Evolutionary conservation across 2,113 vertebrate species (phyloP).

Genomic region (Sardina pilchardus): DNA sequence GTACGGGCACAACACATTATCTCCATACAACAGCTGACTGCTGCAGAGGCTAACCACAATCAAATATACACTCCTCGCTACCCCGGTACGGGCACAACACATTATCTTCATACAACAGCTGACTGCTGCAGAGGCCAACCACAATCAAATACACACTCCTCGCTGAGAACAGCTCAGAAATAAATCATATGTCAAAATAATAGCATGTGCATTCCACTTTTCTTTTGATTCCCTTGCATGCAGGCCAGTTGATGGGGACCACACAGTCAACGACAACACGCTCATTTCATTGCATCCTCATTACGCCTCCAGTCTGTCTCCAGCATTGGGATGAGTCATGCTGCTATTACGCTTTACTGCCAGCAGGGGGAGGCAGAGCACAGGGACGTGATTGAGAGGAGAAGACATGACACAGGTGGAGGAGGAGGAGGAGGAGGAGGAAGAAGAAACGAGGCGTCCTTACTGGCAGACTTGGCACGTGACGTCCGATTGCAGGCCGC

Average conservation of each 20-base stretch:
- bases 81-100: too few species aligned
- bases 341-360: background rate
- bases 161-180: too few species aligned
- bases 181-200: too few species aligned
- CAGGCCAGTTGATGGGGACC: background rate
- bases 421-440: background rate
- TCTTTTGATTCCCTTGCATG: too few species aligned
- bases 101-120: background rate
- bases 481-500: conserved; percentile 88
- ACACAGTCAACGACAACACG: background rate
- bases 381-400: too few species aligned
- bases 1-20: too few species aligned
- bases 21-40: too few species aligned
- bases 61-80: too few species aligned
- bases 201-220: too few species aligned
- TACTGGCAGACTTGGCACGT: conserved; percentile 94
- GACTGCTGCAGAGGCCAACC: background rate
- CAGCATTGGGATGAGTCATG: background rate
- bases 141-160: too few species aligned
- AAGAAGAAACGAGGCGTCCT: conserved; percentile 50
- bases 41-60: background rate
- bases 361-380: conserved; percentile 4
- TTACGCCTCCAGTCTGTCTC: background rate
- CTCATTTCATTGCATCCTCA: background rate
- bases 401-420: background rate